Conservation (phyloP, 2,797 vertebrate genomes). For the Poecilia picta region DNA sequence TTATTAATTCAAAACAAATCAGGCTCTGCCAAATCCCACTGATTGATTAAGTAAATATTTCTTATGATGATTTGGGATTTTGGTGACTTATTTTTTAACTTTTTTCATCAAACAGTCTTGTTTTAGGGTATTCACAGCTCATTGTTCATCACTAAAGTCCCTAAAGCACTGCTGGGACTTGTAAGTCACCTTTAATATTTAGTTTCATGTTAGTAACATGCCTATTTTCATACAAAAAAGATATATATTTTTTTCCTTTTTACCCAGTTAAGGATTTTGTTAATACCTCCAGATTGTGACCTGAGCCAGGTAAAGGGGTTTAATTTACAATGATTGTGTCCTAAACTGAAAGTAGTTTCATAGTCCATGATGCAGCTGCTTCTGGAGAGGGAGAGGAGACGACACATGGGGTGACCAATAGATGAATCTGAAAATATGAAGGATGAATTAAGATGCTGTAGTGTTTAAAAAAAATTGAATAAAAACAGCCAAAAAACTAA, state of each 20-base stretch:
- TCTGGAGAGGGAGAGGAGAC: background rate
- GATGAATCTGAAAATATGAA: background rate
- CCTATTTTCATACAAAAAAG: background rate
- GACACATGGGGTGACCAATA: background rate
- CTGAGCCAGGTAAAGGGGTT: background rate
- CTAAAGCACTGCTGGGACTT: background rate
- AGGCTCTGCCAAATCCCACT: slow-evolving; percentile 19
- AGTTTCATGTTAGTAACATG: background rate
- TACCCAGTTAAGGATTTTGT: background rate
- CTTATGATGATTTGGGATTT: slow-evolving; percentile 5
- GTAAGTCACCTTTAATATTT: background rate
- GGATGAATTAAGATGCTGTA: background rate
- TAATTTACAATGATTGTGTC: background rate
- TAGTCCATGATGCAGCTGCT: background rate
- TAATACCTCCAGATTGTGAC: background rate
- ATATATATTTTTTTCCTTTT: background rate
- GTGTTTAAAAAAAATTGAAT: background rate
- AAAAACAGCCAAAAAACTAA: background rate
- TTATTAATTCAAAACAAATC: slow-evolving; percentile 40
- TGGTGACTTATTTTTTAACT: background rate
- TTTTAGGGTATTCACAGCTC: background rate
- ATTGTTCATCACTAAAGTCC: background rate
- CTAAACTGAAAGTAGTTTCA: background rate
- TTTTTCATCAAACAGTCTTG: background rate
- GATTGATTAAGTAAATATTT: slow-evolving; percentile 34